Evolutionary conservation across 2,888 invertebrate genomes (phyloP).

Genomic region (Chromoteleia sp.): DNA sequence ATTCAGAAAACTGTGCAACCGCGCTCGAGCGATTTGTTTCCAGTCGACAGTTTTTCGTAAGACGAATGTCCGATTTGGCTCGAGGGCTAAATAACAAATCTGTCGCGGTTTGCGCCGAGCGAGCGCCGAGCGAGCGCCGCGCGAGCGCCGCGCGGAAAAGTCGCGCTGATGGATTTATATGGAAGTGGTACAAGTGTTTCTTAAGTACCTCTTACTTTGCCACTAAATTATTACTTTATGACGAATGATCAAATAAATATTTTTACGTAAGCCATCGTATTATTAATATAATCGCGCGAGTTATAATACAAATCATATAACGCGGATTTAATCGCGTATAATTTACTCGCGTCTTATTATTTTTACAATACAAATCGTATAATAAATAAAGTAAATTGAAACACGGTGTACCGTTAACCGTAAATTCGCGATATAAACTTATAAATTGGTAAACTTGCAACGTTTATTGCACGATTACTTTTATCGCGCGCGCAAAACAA

Average conservation of each 20-base stretch:
- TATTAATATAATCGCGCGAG: no score
- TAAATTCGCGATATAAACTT: not conserved
- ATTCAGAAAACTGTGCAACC: constrained; percentile 41
- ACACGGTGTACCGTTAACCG: not conserved
- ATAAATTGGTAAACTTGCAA: not conserved
- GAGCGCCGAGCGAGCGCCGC: not conserved
- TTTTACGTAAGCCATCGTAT: no score
- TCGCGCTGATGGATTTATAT: constrained; percentile 30
- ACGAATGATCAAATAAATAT: constrained; percentile 9
- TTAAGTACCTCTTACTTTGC: constrained; percentile 25
- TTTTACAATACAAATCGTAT: no score
- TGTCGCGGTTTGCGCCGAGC: not conserved
- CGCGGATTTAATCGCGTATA: no score
- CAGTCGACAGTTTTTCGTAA: constrained; percentile 39
- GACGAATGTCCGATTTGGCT: constrained; percentile 27
- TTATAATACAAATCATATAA: no score
- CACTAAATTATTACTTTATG: constrained; percentile 25
- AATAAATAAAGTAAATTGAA: no score
- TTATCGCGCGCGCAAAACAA: no score
- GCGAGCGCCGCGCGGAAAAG: constrained; percentile 6
- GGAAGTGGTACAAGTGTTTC: constrained; percentile 32
- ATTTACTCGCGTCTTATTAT: no score
- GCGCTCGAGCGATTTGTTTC: constrained; percentile 39
- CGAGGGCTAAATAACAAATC: constrained; percentile 40
- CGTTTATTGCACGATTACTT: no score